Base-by-base conservation (phyloP, 2,888 invertebrate genomes). In the Nymphalis polychloros region DNA sequence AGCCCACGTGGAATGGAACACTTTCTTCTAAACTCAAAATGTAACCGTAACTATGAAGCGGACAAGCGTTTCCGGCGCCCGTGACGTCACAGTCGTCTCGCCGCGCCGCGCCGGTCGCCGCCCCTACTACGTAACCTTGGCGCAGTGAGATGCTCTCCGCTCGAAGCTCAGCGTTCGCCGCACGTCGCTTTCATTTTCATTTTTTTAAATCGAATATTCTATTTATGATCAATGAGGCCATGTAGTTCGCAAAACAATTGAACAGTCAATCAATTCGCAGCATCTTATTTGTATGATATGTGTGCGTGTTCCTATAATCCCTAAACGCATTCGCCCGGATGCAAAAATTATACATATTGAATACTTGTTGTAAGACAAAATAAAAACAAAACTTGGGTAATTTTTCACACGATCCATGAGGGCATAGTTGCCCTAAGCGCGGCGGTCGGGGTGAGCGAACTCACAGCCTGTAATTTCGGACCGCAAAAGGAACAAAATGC, bases 11-110 rank as follows among this genome's bases (percentile, higher is more conserved):
- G 72, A 68, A 72, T 79, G 80, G 80, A 86, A 78, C 85, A 90
- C 92, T 92, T 90, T 92, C 91, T 89, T 92, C 88, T 90, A 90
- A 90, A 90, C 84, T 90, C 89, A 89, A 91, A 92, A 88, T 89
- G 89, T 90, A 86, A 90, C 90, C 88, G 90, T 91, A 88, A 88
- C 90, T 92, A 91, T 89, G 87, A 89, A 79, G 85, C 89, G 89
- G 87, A 85, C 85, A 83, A 84, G 85, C 87, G 88, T 89, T 90
- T 92, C 92, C 91, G 91, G 90, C 91, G 92, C 90, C 91, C 85
- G 90, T 92, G 91, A 92, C 92, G 92, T 92, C 90, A 91, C 81
- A 73, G 76, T 80, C 82, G 88, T 86, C 89, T 84, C 87, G 86
- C 68, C 77, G 69, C 75, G 70, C 69, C 72, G 73, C 78, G 75